These are phyloP conservation scores for Neolamprologus tretocephalus DNA, from an alignment of 2,113 vertebrate genomes.

Conservation along the genomic window DNA sequence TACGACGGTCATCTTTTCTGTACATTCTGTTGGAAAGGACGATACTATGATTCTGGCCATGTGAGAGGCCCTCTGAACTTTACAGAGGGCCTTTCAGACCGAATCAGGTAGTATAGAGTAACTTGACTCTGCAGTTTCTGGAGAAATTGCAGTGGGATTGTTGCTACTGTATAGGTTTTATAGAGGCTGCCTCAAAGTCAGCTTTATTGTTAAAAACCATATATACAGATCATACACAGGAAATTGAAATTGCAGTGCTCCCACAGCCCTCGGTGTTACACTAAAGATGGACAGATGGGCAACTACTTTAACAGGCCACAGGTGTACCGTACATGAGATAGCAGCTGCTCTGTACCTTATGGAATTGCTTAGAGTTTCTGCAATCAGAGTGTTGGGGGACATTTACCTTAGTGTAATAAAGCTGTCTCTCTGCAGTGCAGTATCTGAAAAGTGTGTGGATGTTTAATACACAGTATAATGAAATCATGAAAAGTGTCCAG, in stretches of 20 bases:
- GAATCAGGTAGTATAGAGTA: background rate
- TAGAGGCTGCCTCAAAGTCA: background rate
- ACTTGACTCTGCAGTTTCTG: background rate
- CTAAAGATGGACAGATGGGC: background rate
- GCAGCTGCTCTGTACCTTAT: background rate
- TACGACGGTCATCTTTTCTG: background rate
- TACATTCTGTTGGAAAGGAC: background rate
- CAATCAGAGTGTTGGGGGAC: background rate
- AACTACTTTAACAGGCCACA: background rate
- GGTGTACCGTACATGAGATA: background rate
- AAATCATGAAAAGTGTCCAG: background rate
- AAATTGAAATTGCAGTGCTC: background rate
- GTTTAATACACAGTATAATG: background rate
- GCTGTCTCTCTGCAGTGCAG: background rate
- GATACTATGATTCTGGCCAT: background rate
- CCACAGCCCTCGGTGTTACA: background rate
- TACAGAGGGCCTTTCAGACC: background rate
- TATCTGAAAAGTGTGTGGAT: background rate
- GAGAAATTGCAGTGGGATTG: background rate
- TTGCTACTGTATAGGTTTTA: background rate
- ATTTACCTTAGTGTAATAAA: background rate
- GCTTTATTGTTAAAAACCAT: background rate
- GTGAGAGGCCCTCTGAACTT: background rate
- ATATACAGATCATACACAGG: background rate
- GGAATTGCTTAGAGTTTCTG: background rate